Evolutionary conservation across 2,797 vertebrate species (phyloP).

Genomic region (Vultur gryphus): DNA sequence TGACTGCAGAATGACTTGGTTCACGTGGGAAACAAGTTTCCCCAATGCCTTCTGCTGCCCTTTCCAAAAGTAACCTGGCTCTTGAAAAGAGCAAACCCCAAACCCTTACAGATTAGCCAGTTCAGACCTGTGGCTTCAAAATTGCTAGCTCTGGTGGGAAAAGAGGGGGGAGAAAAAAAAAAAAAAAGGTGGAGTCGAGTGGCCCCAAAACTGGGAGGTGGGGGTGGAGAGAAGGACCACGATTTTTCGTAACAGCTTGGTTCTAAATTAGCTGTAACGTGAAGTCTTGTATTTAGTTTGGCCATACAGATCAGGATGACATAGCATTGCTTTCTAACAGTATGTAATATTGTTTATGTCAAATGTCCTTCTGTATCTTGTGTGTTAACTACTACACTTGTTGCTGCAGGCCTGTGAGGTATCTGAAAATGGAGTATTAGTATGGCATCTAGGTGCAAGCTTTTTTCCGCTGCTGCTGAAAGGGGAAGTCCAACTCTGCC

Average conservation of each 20-base stretch:
- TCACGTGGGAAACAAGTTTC: not conserved
- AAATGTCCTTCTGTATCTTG: not conserved
- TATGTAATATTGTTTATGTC: not conserved
- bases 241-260: not conserved
- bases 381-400: not conserved
- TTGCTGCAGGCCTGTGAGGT: not conserved
- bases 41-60: not conserved
- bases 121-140: not conserved
- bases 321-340: not conserved
- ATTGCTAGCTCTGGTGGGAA: not conserved
- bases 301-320: not conserved
- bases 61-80: not conserved
- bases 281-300: not conserved
- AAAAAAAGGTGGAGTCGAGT: accelerated
- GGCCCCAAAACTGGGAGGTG: not conserved
- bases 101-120: not conserved
- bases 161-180: no score
- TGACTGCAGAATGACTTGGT: not conserved
- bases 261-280: not conserved
- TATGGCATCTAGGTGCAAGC: not conserved
- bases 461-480: not conserved
- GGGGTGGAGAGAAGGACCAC: not conserved
- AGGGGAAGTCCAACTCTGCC: not conserved
- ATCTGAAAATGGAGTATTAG: not conserved
- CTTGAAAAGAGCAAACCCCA: not conserved